Conservation (phyloP, 2,888 invertebrate genomes). For the Sarcophaga variegata region DNA sequence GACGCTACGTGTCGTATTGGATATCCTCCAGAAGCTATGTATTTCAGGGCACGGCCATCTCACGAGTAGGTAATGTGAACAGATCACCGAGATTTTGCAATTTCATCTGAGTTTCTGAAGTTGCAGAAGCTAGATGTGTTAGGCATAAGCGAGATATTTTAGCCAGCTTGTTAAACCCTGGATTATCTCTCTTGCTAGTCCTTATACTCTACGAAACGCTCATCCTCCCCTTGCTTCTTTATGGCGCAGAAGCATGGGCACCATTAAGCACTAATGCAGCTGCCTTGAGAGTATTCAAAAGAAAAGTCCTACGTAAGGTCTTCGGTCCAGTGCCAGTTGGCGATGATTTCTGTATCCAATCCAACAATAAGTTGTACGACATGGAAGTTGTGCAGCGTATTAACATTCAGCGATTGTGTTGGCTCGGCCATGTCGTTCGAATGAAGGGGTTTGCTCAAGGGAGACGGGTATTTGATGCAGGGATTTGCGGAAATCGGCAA, state of each 20-base stretch:
- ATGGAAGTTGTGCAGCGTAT: background rate
- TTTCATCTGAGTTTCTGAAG: no score
- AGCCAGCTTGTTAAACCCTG: no score
- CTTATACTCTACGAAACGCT: background rate
- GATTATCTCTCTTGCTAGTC: no score
- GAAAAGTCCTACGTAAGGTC: no score
- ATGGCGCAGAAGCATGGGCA: background rate
- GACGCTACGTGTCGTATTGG: no score
- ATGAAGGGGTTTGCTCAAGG: fast-evolving
- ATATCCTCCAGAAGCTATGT: no score
- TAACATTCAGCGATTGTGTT: background rate
- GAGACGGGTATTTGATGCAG: background rate
- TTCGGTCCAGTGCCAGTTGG: background rate
- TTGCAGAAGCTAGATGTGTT: no score
- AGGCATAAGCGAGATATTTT: no score
- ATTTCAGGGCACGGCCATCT: no score
- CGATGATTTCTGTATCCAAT: background rate
- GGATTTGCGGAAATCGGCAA: no score
- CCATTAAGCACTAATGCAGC: background rate
- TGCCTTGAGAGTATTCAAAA: background rate
- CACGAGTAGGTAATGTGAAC: no score
- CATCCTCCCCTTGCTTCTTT: background rate
- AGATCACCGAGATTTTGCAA: no score
- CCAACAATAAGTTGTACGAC: background rate
- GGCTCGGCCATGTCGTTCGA: background rate